Evolutionary conservation across 2,113 vertebrate species (phyloP).

Genomic region (Agelaius tricolor): DNA sequence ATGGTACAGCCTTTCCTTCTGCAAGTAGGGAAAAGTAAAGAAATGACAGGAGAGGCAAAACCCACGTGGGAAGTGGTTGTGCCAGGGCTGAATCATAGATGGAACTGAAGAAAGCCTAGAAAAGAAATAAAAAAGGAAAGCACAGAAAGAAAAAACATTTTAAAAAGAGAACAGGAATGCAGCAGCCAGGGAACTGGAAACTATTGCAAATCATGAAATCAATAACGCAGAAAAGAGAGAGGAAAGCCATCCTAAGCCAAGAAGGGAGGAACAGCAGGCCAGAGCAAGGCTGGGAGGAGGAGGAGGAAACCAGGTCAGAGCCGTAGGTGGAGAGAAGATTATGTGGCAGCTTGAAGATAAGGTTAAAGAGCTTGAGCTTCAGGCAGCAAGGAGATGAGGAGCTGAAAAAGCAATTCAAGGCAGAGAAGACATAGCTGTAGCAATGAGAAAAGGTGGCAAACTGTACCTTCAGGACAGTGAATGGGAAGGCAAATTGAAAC

Average conservation of each 20-base stretch:
- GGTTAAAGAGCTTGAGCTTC: neutral
- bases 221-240: accelerated
- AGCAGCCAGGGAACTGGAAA: neutral
- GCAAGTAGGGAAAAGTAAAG: neutral
- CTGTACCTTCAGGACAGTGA: neutral
- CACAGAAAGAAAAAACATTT: neutral
- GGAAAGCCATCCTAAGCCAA: neutral
- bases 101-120: neutral
- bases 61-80: neutral
- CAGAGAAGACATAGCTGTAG: neutral
- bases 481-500: neutral
- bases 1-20: neutral
- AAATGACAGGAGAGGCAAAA: neutral
- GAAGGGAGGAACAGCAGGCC: neutral
- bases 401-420: neutral
- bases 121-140: neutral
- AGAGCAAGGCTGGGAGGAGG: neutral
- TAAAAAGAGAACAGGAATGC: neutral
- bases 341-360: neutral
- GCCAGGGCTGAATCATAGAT: neutral
- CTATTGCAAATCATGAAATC: neutral
- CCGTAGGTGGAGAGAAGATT: neutral
- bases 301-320: neutral
- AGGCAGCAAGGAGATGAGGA: neutral
- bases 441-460: neutral